Evolutionary conservation across 2,888 invertebrate genomes (phyloP), one percentile per base, ranked within the genome.

Genomic region (Dryobotodes eremita): DNA sequence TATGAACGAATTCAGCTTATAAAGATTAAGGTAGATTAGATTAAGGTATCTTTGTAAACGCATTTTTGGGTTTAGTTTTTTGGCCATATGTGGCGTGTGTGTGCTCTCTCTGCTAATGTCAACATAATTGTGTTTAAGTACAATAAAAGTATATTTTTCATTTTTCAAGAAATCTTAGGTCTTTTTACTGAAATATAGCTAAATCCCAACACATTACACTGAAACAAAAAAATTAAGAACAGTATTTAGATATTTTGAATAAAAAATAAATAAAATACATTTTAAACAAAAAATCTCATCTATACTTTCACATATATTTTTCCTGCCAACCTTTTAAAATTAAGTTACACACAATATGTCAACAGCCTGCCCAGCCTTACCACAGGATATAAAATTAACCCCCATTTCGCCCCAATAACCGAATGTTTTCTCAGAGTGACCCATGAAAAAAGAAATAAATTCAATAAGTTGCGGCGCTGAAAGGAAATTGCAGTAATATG

Each of bases 401-500:
- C 75, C 79, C 46, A 71, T 78, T 81, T 79, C 69, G 10, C 31
- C 70, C 71, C 74, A 80, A 83, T 88, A 89, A 84, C 86, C 85
- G 76, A 71, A 88, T 79, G 68, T 90, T 88, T 79, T 77, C 89
- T 75, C 46, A 85, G 76, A 87, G 72, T 89, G 84, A 87, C 87
- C 89, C 79, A 74, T 78, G 90, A 92, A 92, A 94, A 93, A 88
- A 89, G 90, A 90, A 92, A 91, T 89, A 95, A 95, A 96, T 94
- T 93, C 90, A 95, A 96, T 96, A 93, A 93, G 78, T 81, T 89
- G 89, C 93, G 94, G 94, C 90, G 94, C 81, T 89, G 90, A 89
- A 86, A 89, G 94, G 92, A 94, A 93, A 95, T 94, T 93, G 92
- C 84, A 86, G 92, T 92, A 95, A 95, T 90, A 92, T 92, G 92